Evolutionary conservation across 2,797 vertebrate genomes (phyloP), one percentile per base, ranked within the genome.

Genomic region (Pagetopsis macropterus): DNA sequence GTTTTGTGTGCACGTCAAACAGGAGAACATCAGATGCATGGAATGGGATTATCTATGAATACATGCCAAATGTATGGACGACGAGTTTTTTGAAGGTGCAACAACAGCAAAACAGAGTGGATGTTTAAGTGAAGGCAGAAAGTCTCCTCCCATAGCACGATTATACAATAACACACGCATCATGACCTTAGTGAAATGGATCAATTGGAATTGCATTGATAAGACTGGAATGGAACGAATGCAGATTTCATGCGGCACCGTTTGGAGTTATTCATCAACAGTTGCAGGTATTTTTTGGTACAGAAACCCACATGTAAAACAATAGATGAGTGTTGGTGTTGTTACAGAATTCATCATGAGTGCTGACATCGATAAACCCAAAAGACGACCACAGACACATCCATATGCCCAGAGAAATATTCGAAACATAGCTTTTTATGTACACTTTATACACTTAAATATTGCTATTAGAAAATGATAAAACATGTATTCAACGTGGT

Each of bases 391-490:
- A 90, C 88, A 92, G 88, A 94, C 91, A 93, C 89, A 63, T 87
- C 85, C 88, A 90, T 90, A 90, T 91, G 91, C 91, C 87, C 83
- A 82, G 92, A 91, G 88, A 92, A 88, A 87, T 90, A 91, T 88
- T 89, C 84, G 74, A 93, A 94, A 92, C 91, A 84, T 91, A 91
- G 85, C 87, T 92, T 92, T 91, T 83, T 91, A 93, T 94, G 75
- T 94, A 95, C 92, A 94, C 79, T 94, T 92, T 95, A 88, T 94
- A 93, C 90, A 94, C 81, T 84, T 87, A 84, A 90, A 94, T 95
- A 95, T 95, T 95, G 94, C 94, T 94, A 92, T 94, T 91, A 90
- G 92, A 94, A 94, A 94, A 94, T 84, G 80, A 90, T 91, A 85
- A 88, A 92, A 91, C 75, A 87, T 91, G 87, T 91, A 90, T 88